phyloP scores from a whole-genome alignment of 2,888 invertebrate genomes.

The Heteromurus nitidus region DNA sequence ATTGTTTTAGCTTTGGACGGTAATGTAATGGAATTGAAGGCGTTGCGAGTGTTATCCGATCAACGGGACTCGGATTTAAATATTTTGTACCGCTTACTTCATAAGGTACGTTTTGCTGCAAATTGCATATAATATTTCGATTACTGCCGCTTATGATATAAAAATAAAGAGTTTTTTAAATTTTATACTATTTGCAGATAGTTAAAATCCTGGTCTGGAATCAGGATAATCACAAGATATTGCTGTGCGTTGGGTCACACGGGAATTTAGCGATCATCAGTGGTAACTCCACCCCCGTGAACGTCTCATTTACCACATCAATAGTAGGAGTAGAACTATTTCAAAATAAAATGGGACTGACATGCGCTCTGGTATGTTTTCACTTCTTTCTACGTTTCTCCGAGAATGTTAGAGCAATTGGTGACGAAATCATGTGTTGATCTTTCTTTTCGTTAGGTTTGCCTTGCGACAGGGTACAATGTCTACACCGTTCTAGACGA shows the following conservation, averaged over 20 bases:
- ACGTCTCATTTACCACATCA: conserved; percentile 69
- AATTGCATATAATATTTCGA: no score
- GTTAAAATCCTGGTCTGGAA: conserved; percentile 69
- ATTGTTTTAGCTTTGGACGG: conserved; percentile 70
- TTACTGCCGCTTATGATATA: not conserved
- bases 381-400: no score
- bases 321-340: conserved; percentile 69
- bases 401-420: no score
- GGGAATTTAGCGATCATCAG: conserved; percentile 70
- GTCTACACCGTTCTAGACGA: conserved; percentile 71
- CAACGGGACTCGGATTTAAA: conserved; percentile 48
- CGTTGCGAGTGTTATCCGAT: conserved; percentile 46
- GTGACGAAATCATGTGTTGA: no score
- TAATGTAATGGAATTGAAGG: conserved; percentile 69
- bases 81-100: conserved; percentile 45
- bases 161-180: no score
- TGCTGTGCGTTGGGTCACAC: conserved; percentile 70
- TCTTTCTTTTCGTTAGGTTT: no score
- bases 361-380: conserved; percentile 70
- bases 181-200: conserved; percentile 67
- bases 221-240: conserved; percentile 68
- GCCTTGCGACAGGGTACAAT: conserved; percentile 71
- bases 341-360: conserved; percentile 68
- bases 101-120: conserved; percentile 50
- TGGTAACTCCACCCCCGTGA: conserved; percentile 67